Base-by-base conservation (phyloP, 2,888 invertebrate genomes). In the Synanthedon tipuliformis region DNA sequence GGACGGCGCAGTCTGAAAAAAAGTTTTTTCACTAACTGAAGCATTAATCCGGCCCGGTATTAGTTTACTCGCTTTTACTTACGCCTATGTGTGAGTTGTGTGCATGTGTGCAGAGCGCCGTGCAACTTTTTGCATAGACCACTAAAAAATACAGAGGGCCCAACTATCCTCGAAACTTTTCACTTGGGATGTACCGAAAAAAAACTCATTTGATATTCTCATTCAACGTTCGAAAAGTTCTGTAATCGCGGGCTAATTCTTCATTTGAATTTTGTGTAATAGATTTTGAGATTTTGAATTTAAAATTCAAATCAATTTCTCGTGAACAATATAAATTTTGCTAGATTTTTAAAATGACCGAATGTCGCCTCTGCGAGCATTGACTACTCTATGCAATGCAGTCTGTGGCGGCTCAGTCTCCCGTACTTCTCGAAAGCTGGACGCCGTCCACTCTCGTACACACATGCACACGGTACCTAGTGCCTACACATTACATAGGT, bases 1-100 rank as follows among this genome's bases (percentile, higher is more conserved):
- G 85, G 83, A 77, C 86, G 84, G 84, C 79, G 83, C 75, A 81
- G 82, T 76, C 86, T 87, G 86, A 86, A 87, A 87, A 23, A 87
- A 87, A 83, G 77, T 84, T 88, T 87, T 86, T 88, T 88, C 86
- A 87, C 87, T 86, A 87, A 88, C 87, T 88, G 87, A 86, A 86
- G 87, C 86, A 87, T 87, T 87, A 87, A 87, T 87, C 87, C 85
- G 77, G 82, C 78, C 80, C 70, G 83, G 87, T 87, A 88, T 88
- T 87, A 88, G 87, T 88, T 87, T 86, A 86, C 87, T 75, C 81
- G 82, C 84, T 80, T 78, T 81, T 76, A 76, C 77, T 71, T 63
- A 69, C 63, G 66, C 58, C 70, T 77, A 71, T 82, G 81, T 81
- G 77, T 73, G 78, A 68, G 68, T 55, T 55, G 59, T 57, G 62